phyloP scores from a whole-genome alignment of 2,797 vertebrate species.

The Chlorospingus semifuscus region DNA sequence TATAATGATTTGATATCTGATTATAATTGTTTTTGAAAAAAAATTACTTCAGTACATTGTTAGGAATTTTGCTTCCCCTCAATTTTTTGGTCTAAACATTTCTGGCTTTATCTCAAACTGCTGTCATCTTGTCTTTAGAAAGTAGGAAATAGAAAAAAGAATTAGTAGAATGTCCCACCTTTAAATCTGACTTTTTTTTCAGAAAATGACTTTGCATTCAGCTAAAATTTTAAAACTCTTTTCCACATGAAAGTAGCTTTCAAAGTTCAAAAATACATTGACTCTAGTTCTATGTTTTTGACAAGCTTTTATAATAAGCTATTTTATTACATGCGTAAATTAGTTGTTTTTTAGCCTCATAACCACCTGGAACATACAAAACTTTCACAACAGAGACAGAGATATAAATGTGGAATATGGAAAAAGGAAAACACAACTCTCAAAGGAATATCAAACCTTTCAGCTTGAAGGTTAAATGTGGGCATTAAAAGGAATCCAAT shows the following conservation, averaged over 20 bases:
- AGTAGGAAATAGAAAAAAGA: not conserved
- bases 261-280: not conserved
- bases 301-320: not conserved
- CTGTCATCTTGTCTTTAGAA: not conserved
- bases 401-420: not conserved
- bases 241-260: not conserved
- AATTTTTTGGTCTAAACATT: not conserved
- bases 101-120: not conserved
- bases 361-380: not conserved
- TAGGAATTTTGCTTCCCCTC: not conserved
- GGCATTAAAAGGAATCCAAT: constrained; percentile 6
- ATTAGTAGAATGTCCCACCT: not conserved
- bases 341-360: not conserved
- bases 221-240: not conserved
- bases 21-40: not conserved
- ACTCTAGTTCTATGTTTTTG: not conserved
- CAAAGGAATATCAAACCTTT: not conserved
- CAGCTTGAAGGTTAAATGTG: not conserved
- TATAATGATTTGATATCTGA: not conserved
- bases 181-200: not conserved
- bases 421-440: not conserved
- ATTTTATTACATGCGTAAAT: not conserved
- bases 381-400: not conserved
- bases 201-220: not conserved
- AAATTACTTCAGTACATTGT: not conserved